Evolutionary conservation across 2,113 vertebrate genomes (phyloP).

Genomic region (Muntiacus muntjak): DNA sequence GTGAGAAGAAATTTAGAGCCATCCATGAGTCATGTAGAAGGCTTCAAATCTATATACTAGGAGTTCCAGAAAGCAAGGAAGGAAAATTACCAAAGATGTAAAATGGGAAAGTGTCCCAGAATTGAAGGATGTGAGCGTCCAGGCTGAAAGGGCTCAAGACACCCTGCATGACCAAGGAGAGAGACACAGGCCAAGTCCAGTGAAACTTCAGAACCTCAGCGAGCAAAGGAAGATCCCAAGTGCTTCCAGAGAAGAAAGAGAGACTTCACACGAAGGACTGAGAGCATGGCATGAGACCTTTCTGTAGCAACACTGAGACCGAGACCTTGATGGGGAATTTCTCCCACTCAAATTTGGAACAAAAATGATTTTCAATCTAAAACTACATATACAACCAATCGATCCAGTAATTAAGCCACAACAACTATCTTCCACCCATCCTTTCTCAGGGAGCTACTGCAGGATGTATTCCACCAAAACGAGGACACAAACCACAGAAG

Average conservation of each 20-base stretch:
- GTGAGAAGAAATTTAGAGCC: background rate
- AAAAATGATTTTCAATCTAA: background rate
- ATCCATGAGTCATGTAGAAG: background rate
- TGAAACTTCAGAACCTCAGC: background rate
- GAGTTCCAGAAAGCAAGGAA: background rate
- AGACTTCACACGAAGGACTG: rapidly evolving
- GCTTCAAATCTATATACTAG: too few species aligned
- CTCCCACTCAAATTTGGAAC: background rate
- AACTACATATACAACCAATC: background rate
- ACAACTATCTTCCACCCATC: background rate
- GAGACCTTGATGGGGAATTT: background rate
- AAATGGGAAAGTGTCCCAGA: background rate
- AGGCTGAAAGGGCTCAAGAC: background rate
- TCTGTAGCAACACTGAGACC: background rate
- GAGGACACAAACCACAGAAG: background rate
- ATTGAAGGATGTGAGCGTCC: background rate
- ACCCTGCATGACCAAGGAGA: rapidly evolving
- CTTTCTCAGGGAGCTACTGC: background rate
- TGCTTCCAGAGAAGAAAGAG: background rate
- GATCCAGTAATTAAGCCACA: background rate
- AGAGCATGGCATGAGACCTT: background rate
- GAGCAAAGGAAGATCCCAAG: background rate
- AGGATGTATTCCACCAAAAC: background rate
- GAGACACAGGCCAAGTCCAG: too few species aligned
- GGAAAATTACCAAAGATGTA: background rate